Conservation (phyloP, 2,888 invertebrate species). For the Scaptomyza parva region DNA sequence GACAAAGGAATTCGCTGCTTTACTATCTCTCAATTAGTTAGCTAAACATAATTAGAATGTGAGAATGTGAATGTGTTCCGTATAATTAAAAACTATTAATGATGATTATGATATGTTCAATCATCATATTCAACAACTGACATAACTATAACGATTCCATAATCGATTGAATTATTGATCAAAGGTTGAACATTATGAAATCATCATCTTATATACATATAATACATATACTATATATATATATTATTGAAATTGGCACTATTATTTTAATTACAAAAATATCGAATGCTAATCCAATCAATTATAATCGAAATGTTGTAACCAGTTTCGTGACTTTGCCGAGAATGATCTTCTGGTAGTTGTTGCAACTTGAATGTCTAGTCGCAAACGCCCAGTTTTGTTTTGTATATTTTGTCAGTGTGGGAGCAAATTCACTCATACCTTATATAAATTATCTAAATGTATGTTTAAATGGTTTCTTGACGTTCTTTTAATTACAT, state of each 20-base stretch:
- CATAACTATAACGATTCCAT: not conserved
- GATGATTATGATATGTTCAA: not conserved
- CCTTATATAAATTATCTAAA: no score
- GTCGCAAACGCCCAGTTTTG: not conserved
- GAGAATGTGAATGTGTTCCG: constrained; percentile 18
- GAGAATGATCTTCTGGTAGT: not conserved
- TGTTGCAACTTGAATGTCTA: not conserved
- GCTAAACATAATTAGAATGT: constrained; percentile 9
- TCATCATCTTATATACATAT: not conserved
- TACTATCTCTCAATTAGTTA: constrained; percentile 4
- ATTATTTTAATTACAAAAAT: constrained; percentile 55
- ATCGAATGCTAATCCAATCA: constrained; percentile 49
- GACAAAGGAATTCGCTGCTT: constrained; percentile 1
- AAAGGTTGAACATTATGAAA: constrained; percentile 3
- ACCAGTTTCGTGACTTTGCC: constrained; percentile 15
- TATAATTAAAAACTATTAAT: not conserved
- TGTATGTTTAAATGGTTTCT: not conserved
- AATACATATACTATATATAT: not conserved
- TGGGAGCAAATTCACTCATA: no score
- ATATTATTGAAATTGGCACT: constrained; percentile 15
- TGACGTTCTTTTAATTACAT: no score
- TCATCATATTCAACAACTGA: not conserved
- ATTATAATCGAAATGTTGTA: constrained; percentile 6
- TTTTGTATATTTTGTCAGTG: no score
- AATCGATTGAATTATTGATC: constrained; percentile 1